Evolutionary conservation across 2,888 invertebrate species (phyloP), one percentile per base, ranked within the genome.

Genomic region (Platycnemis pennipes): DNA sequence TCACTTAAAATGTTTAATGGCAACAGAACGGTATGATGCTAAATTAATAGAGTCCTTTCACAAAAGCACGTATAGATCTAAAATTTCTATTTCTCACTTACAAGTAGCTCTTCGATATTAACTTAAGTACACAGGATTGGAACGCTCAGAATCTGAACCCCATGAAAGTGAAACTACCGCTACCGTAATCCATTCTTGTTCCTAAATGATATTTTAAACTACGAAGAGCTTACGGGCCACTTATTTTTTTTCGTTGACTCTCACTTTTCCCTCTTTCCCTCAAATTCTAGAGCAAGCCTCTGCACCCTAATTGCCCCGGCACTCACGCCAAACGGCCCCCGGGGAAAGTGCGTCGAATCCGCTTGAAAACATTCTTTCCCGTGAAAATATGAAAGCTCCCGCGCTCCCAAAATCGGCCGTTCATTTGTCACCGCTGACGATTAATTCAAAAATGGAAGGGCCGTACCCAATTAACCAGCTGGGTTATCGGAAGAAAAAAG

Each of bases 401-500:
- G 56, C 69, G 63, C 5, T 63, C 56, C 26, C 63, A 56, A 44
- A n/a, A 44, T 42, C 22, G 91, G 11, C 44, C 16, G 44, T 91
- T 91, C 91, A 69, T 56, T 63, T 53, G 42, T 56, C 56, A n/a
- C 63, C 31, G 56, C 89, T 42, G 56, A 46, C 56, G 56, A 89
- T 91, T 63, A 63, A 91, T 63, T 63, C 37, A 63, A 44, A 89
- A 91, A 63, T 63, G 44, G 44, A 87, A 87, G 45, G 87, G 45
- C 46, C 87, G 87, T n/a, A n/a, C 87, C 87, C 87, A 87, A 87
- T 87, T 87, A 87, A 87, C 45, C 44, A 46, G 87, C 87, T 77
- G 77, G 77, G 77, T 77, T 77, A 77, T 77, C 44, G 87, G 44
- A 69, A 16, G 53, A 53, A 89, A 89, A 49, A 49, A n/a, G 45